Evolutionary conservation across 2,888 invertebrate species (phyloP).

Genomic region (Philhelius pedissequus): DNA sequence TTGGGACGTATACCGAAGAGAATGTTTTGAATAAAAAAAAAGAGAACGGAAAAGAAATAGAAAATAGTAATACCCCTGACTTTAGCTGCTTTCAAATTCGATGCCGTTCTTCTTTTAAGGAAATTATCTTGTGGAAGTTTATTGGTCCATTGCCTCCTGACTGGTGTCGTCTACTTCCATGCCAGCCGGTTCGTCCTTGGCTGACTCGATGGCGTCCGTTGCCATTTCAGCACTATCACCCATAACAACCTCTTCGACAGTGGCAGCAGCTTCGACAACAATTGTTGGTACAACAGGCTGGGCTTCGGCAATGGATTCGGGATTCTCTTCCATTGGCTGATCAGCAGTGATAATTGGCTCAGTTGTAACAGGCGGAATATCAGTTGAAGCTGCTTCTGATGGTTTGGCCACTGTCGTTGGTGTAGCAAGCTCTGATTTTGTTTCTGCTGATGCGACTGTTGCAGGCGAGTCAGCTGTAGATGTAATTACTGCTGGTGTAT

Average conservation of each 20-base stretch:
- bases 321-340: slow-evolving; percentile 74
- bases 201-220: slow-evolving; percentile 72
- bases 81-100: slow-evolving; percentile 20
- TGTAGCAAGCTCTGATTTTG: slow-evolving; percentile 56
- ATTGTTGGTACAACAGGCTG: slow-evolving; percentile 42
- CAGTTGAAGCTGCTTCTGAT: slow-evolving; percentile 18
- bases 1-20: slow-evolving; percentile 38
- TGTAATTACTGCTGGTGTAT: slow-evolving; percentile 4
- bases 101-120: slow-evolving; percentile 31
- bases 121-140: slow-evolving; percentile 62
- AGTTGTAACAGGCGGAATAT: not conserved
- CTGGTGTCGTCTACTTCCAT: slow-evolving; percentile 79
- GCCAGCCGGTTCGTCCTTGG: slow-evolving; percentile 75
- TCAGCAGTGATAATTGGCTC: slow-evolving; percentile 26
- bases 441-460: slow-evolving; percentile 1
- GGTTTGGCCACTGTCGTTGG: slow-evolving; percentile 8
- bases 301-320: slow-evolving; percentile 51
- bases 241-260: slow-evolving; percentile 76
- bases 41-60: slow-evolving; percentile 17
- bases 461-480: slow-evolving; percentile 13
- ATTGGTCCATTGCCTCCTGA: slow-evolving; percentile 79
- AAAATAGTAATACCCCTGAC: slow-evolving; percentile 39
- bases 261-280: slow-evolving; percentile 45
- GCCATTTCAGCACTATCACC: slow-evolving; percentile 74
- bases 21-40: slow-evolving; percentile 37